These are phyloP conservation scores for Zalophus californianus DNA, from an alignment of 2,797 vertebrate genomes.

Conservation along the genomic window DNA sequence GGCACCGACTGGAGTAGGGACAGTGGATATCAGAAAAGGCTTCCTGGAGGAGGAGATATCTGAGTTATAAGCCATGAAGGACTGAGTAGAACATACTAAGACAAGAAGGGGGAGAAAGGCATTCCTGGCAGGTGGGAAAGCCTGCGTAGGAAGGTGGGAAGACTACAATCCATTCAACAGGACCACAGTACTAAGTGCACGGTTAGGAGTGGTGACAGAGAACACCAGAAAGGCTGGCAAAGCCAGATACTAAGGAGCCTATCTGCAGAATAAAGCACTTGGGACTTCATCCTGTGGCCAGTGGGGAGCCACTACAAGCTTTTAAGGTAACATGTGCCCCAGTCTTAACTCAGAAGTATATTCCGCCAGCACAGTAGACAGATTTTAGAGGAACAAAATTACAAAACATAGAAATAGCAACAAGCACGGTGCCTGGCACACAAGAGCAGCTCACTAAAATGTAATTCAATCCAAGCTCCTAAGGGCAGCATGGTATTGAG, in stretches of 20 bases:
- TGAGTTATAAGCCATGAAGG: neutral
- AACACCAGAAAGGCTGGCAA: neutral
- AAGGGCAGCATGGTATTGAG: neutral
- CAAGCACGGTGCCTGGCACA: neutral
- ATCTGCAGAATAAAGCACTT: neutral
- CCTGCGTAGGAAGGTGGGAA: neutral
- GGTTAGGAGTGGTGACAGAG: neutral
- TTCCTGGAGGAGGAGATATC: constrained; percentile 32
- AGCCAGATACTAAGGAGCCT: neutral
- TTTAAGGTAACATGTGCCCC: neutral
- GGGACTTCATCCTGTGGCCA: constrained; percentile 25
- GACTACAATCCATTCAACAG: neutral
- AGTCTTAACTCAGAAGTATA: neutral
- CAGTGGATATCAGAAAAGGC: neutral
- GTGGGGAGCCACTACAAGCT: neutral
- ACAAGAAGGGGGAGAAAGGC: neutral
- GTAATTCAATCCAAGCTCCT: constrained; percentile 42
- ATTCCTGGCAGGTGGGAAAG: neutral
- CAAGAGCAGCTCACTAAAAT: constrained; percentile 12
- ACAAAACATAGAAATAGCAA: constrained; percentile 45
- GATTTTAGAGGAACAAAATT: constrained; percentile 45
- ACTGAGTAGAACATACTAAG: neutral
- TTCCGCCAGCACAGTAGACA: neutral
- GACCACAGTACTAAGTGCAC: neutral
- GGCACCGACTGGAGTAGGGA: neutral